A percentile compares a stretch with the other conserved stretches of the same genome.
These are phyloP conservation scores for Drosophila pullipes DNA, from an alignment of 2,888 invertebrate genomes.

Conservation along the genomic window DNA sequence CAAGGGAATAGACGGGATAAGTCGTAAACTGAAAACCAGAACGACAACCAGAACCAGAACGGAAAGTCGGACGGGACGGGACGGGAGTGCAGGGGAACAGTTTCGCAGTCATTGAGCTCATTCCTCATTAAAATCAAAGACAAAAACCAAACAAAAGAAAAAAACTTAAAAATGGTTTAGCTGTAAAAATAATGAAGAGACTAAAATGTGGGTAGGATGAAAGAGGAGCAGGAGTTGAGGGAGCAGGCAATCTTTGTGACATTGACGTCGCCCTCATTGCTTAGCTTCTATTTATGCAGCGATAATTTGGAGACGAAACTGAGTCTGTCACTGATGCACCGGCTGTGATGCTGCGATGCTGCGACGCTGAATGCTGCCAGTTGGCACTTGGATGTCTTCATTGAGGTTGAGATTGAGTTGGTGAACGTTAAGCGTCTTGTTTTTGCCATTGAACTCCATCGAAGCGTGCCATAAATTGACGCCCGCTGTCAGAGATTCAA, in stretches of 20 bases:
- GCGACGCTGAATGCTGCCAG: background rate
- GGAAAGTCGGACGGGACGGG: background rate
- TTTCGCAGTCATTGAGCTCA: constrained; percentile 30
- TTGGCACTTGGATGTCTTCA: constrained; percentile 67
- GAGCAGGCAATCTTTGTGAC: background rate
- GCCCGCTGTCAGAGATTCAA: constrained; percentile 59
- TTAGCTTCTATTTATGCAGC: constrained; percentile 66
- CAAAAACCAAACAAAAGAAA: constrained; percentile 10
- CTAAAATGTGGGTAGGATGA: constrained; percentile 21
- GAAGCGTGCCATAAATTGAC: constrained; percentile 82
- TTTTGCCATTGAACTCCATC: constrained; percentile 72
- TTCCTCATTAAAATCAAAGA: constrained; percentile 35
- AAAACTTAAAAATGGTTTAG: constrained; percentile 8
- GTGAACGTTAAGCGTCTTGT: constrained; percentile 8
- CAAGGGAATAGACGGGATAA: constrained; percentile 21
- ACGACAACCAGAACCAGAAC: background rate
- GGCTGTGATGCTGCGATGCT: background rate
- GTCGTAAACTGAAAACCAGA: constrained; percentile 25
- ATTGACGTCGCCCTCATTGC: constrained; percentile 36
- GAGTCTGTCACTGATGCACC: constrained; percentile 20
- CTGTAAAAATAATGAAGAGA: constrained; percentile 55
- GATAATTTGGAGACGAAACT: constrained; percentile 69
- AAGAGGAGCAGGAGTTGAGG: background rate
- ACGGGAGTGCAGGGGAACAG: background rate
- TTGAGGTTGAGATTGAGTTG: constrained; percentile 39